Evolutionary conservation across 2,888 invertebrate species (phyloP).

Genomic region (Caenorhabditis parvicauda): DNA sequence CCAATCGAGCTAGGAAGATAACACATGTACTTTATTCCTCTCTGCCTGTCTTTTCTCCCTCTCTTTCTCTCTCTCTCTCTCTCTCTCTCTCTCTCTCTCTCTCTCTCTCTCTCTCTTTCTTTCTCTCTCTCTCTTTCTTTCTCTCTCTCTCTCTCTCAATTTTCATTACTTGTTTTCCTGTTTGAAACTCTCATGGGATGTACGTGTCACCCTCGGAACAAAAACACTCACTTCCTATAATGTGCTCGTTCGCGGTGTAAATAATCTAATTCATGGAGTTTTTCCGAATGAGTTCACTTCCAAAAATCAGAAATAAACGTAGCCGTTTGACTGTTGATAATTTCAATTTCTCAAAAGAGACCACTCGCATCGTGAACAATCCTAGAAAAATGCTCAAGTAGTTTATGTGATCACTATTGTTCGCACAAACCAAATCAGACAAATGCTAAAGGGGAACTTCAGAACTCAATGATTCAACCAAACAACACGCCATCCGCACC

Average conservation of each 20-base stretch:
- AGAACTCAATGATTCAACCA: slow-evolving; percentile 33
- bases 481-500: slow-evolving; percentile 28
- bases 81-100: neutral
- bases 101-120: neutral
- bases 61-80: slow-evolving; percentile 3
- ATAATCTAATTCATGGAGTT: neutral
- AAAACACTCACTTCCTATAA: slow-evolving; percentile 29
- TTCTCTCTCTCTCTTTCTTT: neutral
- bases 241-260: slow-evolving; percentile 26
- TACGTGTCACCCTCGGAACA: no score
- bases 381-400: no score
- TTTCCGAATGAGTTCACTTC: slow-evolving; percentile 1
- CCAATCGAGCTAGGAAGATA: neutral
- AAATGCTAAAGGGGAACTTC: slow-evolving; percentile 2
- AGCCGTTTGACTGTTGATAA: no score
- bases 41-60: slow-evolving; percentile 4
- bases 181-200: no score
- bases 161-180: no score
- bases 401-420: no score
- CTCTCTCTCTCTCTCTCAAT: no score
- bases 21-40: slow-evolving; percentile 4
- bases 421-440: neutral
- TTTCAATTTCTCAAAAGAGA: no score
- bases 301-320: no score
- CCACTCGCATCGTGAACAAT: no score